Evolutionary conservation across 1,140 invertebrate species (phyloP).

Genomic region (Aphis craccivora): DNA sequence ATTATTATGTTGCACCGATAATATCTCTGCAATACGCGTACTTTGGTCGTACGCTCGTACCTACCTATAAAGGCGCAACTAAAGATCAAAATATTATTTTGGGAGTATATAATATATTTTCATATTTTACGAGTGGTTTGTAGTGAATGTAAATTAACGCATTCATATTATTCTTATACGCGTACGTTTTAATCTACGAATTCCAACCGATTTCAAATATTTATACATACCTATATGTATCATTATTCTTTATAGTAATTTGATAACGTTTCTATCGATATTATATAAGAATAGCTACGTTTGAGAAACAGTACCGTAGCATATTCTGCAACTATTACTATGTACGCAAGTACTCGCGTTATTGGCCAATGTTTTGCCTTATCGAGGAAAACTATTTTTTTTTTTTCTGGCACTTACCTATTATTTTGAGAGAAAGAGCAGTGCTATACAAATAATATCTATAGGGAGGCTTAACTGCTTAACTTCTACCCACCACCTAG

Average conservation of each 20-base stretch:
- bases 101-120: too few species aligned
- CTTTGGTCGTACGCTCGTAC: too few species aligned
- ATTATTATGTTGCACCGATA: neutral
- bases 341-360: neutral
- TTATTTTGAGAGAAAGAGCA: too few species aligned
- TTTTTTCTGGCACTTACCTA: too few species aligned
- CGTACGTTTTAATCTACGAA: neutral
- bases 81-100: neutral
- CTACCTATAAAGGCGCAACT: neutral
- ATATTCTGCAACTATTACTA: neutral
- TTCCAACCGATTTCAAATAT: neutral
- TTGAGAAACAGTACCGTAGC: neutral
- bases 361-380: neutral
- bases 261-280: neutral
- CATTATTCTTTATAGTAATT: neutral
- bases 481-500: too few species aligned
- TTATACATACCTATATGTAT: neutral
- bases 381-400: neutral
- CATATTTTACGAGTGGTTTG: neutral
- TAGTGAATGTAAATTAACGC: neutral
- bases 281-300: neutral
- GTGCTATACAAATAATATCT: too few species aligned
- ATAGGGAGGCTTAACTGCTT: too few species aligned
- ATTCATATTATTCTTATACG: neutral
- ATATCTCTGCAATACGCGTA: neutral